Base-by-base conservation (phyloP, 2,797 vertebrate species). In the Pangasius sanitwongsei region DNA sequence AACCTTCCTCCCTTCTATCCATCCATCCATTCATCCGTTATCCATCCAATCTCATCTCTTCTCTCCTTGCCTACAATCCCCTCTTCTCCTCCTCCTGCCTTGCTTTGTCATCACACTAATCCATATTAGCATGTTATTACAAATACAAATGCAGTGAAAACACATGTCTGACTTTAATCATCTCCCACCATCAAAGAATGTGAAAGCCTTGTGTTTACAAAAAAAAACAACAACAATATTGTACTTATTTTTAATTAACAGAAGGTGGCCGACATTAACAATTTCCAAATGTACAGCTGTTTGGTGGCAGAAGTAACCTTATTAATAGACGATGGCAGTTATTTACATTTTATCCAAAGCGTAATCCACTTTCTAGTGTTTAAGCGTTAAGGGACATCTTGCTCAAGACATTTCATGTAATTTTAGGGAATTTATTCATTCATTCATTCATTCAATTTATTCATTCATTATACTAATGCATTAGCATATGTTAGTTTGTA, bases 21-120 rank as follows among this genome's bases (percentile, higher is more conserved):
- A 67, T 50, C 61, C 57, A 81, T 59, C 53, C 78, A 48, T 50
- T 12, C 28, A 63, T 53, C 25, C 11, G n/a, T 28, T 11, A 31
- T 41, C 90, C 90, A 90, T 89, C 34, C 50, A 90, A 89, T 92
- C 90, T 74, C 88, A 87, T 31, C 72, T 89, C 92, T 90, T 92
- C 92, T 86, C 92, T 92, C 91, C 61, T n/a, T 65, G 13, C n/a
- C 12, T 6, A 37, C 81, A 25, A 0, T 86, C 37, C 48, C 67
- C 83, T 89, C 93, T 8, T 69, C 85, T 89, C 93, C n/a, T 74
- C 85, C 90, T 91, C 70, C 87, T 78, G 53, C n/a, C 18, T 80
- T 53, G 41, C 75, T 87, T 50, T 87, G 8, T 37, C 50, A 25
- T 41, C 31, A 75, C 37, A 75, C 53, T 31, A 41, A 83, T 63